Conservation (phyloP, 2,888 invertebrate genomes). For the Prosopocoilus inquinatus region DNA sequence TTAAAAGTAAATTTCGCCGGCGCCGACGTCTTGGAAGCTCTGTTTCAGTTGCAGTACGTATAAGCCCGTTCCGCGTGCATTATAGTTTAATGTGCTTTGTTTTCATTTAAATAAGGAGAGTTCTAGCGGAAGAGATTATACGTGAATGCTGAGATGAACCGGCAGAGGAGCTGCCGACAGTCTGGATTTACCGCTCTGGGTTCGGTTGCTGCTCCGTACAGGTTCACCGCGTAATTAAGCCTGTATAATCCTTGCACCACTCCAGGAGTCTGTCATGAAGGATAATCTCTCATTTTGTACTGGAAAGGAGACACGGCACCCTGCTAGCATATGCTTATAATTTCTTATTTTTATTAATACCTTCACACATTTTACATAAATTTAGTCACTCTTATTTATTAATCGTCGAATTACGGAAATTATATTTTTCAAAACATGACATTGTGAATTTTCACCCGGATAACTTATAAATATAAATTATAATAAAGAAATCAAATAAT, state of each 20-base stretch:
- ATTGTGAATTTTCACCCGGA: too few relatives aligned
- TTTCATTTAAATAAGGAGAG: neutral
- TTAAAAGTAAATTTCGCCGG: too few relatives aligned
- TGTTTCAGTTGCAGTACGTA: too few relatives aligned
- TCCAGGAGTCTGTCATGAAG: slow-evolving; percentile 38
- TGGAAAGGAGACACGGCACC: neutral
- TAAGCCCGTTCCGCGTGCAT: neutral
- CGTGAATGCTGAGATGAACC: neutral
- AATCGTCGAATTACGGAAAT: too few relatives aligned
- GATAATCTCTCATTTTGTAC: slow-evolving; percentile 39
- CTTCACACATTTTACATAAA: too few relatives aligned
- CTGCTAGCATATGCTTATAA: neutral
- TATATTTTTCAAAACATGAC: too few relatives aligned
- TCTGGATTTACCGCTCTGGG: slow-evolving; percentile 34
- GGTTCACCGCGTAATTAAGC: slow-evolving; percentile 43
- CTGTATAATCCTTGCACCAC: slow-evolving; percentile 39
- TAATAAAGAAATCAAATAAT: too few relatives aligned
- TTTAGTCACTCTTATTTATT: too few relatives aligned
- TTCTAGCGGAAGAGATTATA: neutral
- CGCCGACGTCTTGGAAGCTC: too few relatives aligned
- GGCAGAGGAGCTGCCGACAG: slow-evolving; percentile 29
- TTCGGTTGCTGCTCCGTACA: slow-evolving; percentile 25
- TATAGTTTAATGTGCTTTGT: neutral
- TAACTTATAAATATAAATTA: too few relatives aligned
- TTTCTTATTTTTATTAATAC: neutral